Percentiles rank a stretch among this genome's conserved stretches.
Conservation (phyloP, 2,888 invertebrate species). For the Hydraecia micacea region DNA sequence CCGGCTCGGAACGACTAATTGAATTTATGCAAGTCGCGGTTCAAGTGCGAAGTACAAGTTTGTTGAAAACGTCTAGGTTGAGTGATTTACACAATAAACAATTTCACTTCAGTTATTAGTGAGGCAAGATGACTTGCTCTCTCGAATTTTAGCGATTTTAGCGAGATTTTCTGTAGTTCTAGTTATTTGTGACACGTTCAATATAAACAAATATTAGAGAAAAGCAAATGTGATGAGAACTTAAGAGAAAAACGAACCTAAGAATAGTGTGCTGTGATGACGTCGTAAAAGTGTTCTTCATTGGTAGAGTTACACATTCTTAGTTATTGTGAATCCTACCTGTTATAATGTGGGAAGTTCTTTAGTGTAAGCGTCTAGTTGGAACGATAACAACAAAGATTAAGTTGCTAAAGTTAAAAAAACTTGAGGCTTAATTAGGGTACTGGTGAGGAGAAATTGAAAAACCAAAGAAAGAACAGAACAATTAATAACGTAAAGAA, state of each 20-base stretch:
- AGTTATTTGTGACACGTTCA: neutral
- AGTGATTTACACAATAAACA: neutral
- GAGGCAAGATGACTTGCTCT: neutral
- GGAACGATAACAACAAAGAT: neutral
- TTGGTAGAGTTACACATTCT: neutral
- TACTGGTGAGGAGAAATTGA: too few species aligned
- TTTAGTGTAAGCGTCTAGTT: neutral
- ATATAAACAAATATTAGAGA: neutral
- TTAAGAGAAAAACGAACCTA: conserved; percentile 11
- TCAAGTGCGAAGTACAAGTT: neutral
- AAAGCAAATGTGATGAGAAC: neutral
- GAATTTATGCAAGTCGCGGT: conserved; percentile 74
- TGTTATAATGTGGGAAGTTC: too few species aligned
- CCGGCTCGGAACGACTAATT: conserved; percentile 73
- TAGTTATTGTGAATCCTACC: neutral
- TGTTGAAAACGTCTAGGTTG: conserved; percentile 16
- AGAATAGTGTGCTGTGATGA: neutral
- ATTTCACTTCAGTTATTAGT: neutral
- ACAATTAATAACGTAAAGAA: conserved; percentile 39
- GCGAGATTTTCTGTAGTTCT: neutral
- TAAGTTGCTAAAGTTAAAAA: neutral
- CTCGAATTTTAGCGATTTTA: neutral
- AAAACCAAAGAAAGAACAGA: too few species aligned
- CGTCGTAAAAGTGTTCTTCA: neutral
- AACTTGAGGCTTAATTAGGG: neutral